Evolutionary conservation across 2,797 vertebrate genomes (phyloP).

Genomic region (Mormyrus hasselquistii): DNA sequence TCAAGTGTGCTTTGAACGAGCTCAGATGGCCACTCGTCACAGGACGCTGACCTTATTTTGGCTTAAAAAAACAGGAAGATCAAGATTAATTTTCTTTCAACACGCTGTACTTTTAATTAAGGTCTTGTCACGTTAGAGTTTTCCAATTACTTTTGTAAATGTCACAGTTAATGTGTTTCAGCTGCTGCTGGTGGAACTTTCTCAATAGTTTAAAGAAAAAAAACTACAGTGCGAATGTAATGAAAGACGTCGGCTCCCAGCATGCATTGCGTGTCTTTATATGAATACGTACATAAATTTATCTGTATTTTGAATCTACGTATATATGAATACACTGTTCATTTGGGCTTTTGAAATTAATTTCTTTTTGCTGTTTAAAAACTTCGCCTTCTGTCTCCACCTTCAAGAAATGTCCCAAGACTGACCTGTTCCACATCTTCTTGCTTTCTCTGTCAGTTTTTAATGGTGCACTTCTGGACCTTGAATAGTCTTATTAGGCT

Average conservation of each 20-base stretch:
- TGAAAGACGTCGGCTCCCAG: not conserved
- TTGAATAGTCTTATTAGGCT: not conserved
- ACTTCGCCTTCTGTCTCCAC: not conserved
- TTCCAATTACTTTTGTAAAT: constrained; percentile 21
- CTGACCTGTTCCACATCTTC: not conserved
- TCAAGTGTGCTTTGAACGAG: not conserved
- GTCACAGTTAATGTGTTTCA: constrained; percentile 17
- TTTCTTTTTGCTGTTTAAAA: not conserved
- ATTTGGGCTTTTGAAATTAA: not conserved
- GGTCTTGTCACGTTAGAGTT: constrained; percentile 13
- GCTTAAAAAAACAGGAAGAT: not conserved
- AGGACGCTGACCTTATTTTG: constrained; percentile 5
- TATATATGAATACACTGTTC: not conserved
- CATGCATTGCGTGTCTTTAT: not conserved
- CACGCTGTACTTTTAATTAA: constrained; percentile 8
- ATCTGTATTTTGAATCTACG: not conserved
- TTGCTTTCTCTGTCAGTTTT: not conserved
- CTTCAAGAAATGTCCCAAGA: not conserved
- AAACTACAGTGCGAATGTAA: not conserved
- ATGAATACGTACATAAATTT: not conserved
- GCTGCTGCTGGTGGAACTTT: not conserved
- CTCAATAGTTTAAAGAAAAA: not conserved
- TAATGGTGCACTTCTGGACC: not conserved
- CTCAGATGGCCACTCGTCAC: not conserved
- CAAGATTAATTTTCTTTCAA: not conserved